Evolutionary conservation across 2,797 vertebrate species (phyloP), one percentile per base, ranked within the genome.

Genomic region (Tarsius wallacei): DNA sequence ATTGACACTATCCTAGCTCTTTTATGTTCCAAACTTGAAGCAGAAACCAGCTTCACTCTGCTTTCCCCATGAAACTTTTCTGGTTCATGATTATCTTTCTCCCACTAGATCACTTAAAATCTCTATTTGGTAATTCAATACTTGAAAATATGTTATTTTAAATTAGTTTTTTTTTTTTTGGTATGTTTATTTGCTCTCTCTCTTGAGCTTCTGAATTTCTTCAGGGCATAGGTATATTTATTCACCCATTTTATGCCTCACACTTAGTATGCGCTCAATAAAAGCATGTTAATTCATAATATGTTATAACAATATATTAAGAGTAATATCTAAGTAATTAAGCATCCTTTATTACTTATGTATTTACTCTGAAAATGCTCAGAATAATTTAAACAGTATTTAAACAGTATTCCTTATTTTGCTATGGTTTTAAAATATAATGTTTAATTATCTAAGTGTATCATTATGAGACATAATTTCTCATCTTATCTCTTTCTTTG

Each of bases 91-190:
- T 82, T 74, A 49, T 59, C 63, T 91, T 74, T 84, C 33, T 51
- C 53, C 74, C 66, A 49, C 51, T 68, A 42, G 16, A 36, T 73
- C 82, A 57, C 59, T 47, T 59, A 33, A 22, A n/a, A 12, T 33
- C 64, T 90, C 16, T 76, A 16, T 63, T 66, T 82, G 51, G 66
- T 47, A 15, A 94, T 47, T 78, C 15, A 81, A 1, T 63, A 31
- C 14, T 90, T 78, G 64, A 70, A 80, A 70, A 90, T 57, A 47
- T 13, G 13, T 36, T 93, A 1, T 81, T 80, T 82, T 78, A 92
- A 71, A 68, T 86, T 53, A n/a, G 64, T 76, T 55, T 90, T 57
- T 64, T 89, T 92, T 7, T 42, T 94, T 87, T 36, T 82, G 22
- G 26, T 87, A 21, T 83, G 13, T 89, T 96, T 68, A 51, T 59